These are phyloP conservation scores for Marmota flaviventris DNA, from an alignment of 2,113 vertebrate genomes.

Conservation along the genomic window DNA sequence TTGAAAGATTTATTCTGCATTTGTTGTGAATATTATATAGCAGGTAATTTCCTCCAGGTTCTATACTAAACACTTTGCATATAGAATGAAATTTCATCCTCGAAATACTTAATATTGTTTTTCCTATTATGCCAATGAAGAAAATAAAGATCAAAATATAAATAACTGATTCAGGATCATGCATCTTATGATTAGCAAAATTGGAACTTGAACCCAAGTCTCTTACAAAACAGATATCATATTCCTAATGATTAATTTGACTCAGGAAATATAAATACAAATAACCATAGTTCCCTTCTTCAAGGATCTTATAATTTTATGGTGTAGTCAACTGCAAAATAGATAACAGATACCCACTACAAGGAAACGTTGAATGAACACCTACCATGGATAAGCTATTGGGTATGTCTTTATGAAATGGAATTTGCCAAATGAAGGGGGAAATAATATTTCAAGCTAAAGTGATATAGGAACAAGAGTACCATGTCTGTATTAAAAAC, in stretches of 20 bases:
- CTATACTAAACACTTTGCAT: background rate
- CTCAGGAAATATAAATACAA: background rate
- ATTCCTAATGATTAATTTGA: background rate
- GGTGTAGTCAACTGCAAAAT: background rate
- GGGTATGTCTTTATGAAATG: background rate
- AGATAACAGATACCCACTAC: background rate
- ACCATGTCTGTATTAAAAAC: background rate
- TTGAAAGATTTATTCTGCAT: background rate
- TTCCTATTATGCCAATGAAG: constrained; percentile 30
- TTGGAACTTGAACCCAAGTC: background rate
- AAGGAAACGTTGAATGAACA: background rate
- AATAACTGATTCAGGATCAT: background rate
- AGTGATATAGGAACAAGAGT: background rate
- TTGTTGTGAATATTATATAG: background rate
- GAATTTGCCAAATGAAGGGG: background rate
- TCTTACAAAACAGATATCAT: background rate
- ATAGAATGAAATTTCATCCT: background rate
- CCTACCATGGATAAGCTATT: background rate
- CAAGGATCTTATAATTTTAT: background rate
- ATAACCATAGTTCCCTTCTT: background rate
- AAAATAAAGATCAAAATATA: background rate
- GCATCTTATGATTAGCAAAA: background rate
- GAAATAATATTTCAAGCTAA: background rate
- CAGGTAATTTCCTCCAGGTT: background rate
- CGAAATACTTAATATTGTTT: background rate